phyloP scores from a whole-genome alignment of 2,113 vertebrate species.

The Saguinus imperator region DNA sequence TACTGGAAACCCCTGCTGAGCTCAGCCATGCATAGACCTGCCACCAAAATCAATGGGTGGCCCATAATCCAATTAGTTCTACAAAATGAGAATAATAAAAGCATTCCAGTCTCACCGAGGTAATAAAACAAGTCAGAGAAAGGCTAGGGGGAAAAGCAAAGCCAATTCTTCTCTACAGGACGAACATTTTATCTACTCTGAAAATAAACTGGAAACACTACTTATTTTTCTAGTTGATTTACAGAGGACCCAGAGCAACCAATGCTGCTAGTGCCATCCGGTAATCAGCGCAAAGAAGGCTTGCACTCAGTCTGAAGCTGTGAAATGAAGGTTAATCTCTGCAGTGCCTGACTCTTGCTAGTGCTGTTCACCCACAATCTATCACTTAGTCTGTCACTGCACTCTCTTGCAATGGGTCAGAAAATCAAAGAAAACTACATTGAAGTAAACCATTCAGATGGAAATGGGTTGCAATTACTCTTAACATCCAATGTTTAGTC shows the following conservation, averaged over 20 bases:
- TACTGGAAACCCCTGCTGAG: slow-evolving; percentile 2
- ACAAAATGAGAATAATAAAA: slow-evolving; percentile 37
- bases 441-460: not conserved
- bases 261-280: not conserved
- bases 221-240: not conserved
- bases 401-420: not conserved
- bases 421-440: not conserved
- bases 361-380: not conserved
- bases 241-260: not conserved
- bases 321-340: not conserved
- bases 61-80: slow-evolving; percentile 31
- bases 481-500: not conserved
- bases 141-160: not conserved
- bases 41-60: slow-evolving; percentile 8
- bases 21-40: not conserved
- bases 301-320: not conserved
- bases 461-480: not conserved
- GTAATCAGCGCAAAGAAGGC: not conserved
- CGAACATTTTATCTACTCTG: not conserved
- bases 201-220: not conserved
- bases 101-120: not conserved
- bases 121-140: not conserved
- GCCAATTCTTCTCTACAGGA: not conserved
- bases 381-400: not conserved
- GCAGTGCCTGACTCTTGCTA: not conserved